Evolutionary conservation across 2,797 vertebrate genomes (phyloP).

Genomic region (Holocentrus rufus): DNA sequence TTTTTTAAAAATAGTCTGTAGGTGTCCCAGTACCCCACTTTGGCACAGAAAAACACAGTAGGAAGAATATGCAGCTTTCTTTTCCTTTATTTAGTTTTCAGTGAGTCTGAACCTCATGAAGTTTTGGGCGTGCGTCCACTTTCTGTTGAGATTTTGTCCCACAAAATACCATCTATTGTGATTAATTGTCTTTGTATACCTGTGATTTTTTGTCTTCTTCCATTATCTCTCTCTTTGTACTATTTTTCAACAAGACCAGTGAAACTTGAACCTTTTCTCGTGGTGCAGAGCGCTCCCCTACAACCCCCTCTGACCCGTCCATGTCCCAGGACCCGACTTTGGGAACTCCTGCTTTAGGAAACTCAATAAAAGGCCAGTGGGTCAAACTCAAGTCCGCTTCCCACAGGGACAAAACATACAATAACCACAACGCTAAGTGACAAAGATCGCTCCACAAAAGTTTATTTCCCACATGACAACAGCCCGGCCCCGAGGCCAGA

Average conservation of each 20-base stretch:
- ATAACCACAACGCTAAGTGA: slow-evolving; percentile 43
- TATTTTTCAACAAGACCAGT: neutral
- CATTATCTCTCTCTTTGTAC: slow-evolving; percentile 9
- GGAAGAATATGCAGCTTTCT: too few relatives aligned
- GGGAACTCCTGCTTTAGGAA: slow-evolving; percentile 40
- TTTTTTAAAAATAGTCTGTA: too few relatives aligned
- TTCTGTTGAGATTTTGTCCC: too few relatives aligned
- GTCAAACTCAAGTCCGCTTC: slow-evolving; percentile 20
- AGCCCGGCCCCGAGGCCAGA: slow-evolving; percentile 25
- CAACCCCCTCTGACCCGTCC: slow-evolving; percentile 4
- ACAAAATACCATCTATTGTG: neutral
- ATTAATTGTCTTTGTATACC: too few relatives aligned
- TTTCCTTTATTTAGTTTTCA: too few relatives aligned
- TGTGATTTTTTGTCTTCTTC: neutral
- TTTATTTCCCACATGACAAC: slow-evolving; percentile 32
- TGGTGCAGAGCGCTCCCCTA: neutral
- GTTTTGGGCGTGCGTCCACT: too few relatives aligned
- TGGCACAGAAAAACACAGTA: too few relatives aligned
- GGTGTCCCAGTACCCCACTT: too few relatives aligned
- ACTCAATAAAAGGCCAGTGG: slow-evolving; percentile 42
- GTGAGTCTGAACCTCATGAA: too few relatives aligned
- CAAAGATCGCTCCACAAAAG: slow-evolving; percentile 46
- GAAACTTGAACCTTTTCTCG: neutral
- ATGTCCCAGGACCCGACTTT: slow-evolving; percentile 40
- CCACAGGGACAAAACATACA: slow-evolving; percentile 37